Evolutionary conservation across 2,888 invertebrate genomes (phyloP), one percentile per base, ranked within the genome.

Genomic region (Lithophane leautieri): DNA sequence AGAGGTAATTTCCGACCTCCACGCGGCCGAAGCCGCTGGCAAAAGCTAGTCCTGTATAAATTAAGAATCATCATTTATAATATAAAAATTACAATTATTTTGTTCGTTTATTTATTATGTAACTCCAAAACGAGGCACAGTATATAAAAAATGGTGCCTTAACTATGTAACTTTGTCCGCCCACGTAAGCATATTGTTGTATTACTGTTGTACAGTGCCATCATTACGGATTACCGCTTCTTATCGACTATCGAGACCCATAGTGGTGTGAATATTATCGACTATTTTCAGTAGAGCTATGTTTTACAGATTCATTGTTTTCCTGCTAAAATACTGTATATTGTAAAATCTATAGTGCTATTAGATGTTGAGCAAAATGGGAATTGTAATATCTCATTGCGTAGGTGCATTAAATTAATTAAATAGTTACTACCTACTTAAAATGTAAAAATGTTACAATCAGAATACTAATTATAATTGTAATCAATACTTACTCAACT

Each of bases 151-250:
- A 91, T 90, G 94, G 95, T 96, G 96, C 96, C 96, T 96, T 96
- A 95, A 79, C 82, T 90, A 91, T 84, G 94, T 93, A 95, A 95
- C 91, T 68, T 69, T 89, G 86, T 95, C 96, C 95, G 96, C 95
- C 96, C 96, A 91, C 89, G 66, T 78, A 80, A 78, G 69, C 71
- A 69, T 82, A 67, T 81, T 78, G 76, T 82, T 85, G 82, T 84
- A 76, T 77, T 80, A 81, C 74, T 76, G 74, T 78, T 85, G 81
- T 83, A 83, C 73, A 76, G 88, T 87, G 85, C 83, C 85, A 83
- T 85, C 60, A 60, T 50, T 61, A 71, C 67, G 67, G 62, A 68
- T 34, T 73, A 76, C 71, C 73, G 73, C 69, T 85, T 73, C 40
- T 67, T 77, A 56, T 76, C 65, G 40, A 76, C 34, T 72, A 34